Conservation (phyloP, 2,888 invertebrate genomes). For the Pterostichus madidus region DNA sequence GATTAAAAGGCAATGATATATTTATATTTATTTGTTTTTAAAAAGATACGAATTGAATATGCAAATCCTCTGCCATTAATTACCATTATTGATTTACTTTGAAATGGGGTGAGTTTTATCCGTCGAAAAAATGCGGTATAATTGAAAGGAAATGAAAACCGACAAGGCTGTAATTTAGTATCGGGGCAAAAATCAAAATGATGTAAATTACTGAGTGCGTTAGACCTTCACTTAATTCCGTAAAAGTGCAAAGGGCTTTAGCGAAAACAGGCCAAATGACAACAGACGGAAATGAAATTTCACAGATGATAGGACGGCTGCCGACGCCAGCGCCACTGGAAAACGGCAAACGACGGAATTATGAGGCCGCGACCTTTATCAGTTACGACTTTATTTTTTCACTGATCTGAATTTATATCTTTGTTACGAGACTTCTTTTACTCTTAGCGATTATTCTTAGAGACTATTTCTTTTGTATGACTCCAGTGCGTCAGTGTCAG, state of each 20-base stretch:
- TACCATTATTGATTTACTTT: too few relatives aligned
- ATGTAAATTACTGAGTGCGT: constrained; percentile 25
- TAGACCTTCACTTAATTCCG: constrained; percentile 7
- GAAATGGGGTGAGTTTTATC: too few relatives aligned
- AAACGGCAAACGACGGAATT: constrained; percentile 35
- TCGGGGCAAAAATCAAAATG: constrained; percentile 17
- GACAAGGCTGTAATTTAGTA: constrained; percentile 8
- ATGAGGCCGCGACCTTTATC: neutral
- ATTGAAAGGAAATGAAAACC: constrained; percentile 18
- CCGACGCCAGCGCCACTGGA: constrained; percentile 26
- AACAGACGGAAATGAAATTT: constrained; percentile 54
- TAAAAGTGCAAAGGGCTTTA: constrained; percentile 15
- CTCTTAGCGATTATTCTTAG: neutral
- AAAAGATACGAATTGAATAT: too few relatives aligned
- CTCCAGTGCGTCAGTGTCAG: too few relatives aligned
- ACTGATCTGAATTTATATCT: constrained; percentile 4
- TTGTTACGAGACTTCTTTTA: neutral
- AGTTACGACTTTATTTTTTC: constrained; percentile 31
- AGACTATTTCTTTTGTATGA: too few relatives aligned
- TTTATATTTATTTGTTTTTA: too few relatives aligned
- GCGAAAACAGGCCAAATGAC: constrained; percentile 34
- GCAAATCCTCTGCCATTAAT: too few relatives aligned
- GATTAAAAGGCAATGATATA: too few relatives aligned
- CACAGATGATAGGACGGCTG: constrained; percentile 34
- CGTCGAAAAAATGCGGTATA: constrained; percentile 13